These are phyloP conservation scores for Periparus ater DNA, from an alignment of 2,797 vertebrate species.

Conservation along the genomic window DNA sequence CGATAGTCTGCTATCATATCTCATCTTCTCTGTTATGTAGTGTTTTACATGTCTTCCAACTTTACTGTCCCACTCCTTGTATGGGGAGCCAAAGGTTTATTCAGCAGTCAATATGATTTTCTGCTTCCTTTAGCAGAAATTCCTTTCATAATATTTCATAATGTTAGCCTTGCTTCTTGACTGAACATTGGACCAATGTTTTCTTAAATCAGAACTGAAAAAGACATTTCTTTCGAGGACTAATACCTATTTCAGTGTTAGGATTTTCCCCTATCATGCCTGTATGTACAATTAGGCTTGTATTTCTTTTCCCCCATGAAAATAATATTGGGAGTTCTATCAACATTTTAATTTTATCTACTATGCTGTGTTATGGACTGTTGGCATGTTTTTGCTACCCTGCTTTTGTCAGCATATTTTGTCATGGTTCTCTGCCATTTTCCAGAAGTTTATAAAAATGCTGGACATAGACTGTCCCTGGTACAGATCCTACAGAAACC, in stretches of 20 bases:
- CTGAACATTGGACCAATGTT: background rate
- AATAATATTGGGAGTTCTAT: background rate
- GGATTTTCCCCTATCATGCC: background rate
- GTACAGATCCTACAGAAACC: background rate
- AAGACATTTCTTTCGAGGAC: background rate
- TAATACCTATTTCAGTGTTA: background rate
- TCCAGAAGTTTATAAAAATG: background rate
- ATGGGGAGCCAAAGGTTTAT: background rate
- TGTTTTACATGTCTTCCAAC: background rate
- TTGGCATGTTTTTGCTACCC: background rate
- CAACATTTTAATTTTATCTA: background rate
- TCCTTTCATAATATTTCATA: background rate
- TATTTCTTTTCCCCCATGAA: background rate
- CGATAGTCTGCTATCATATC: rapidly evolving
- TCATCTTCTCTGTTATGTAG: background rate
- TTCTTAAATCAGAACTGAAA: background rate
- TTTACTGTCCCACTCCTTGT: background rate
- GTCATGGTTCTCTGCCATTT: background rate
- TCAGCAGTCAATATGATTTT: background rate
- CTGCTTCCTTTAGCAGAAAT: background rate
- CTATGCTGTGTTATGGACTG: background rate
- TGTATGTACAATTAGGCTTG: background rate
- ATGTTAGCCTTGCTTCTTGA: background rate
- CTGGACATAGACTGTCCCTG: background rate
- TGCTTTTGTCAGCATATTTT: background rate